phyloP scores from a whole-genome alignment of 2,113 vertebrate genomes.

The Baryphthengus martii region DNA sequence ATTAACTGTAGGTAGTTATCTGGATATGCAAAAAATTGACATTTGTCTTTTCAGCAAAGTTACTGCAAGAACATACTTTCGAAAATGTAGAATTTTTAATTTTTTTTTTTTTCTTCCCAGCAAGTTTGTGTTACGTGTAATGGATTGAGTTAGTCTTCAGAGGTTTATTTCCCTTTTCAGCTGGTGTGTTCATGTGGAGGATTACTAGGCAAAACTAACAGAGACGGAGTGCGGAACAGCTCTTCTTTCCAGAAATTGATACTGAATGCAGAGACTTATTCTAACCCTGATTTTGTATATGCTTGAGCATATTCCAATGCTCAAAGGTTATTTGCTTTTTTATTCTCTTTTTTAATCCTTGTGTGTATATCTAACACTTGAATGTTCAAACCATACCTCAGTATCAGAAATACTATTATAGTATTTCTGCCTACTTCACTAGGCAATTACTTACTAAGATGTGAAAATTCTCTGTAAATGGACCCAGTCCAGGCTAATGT shows the following conservation, averaged over 20 bases:
- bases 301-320: not conserved
- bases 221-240: not conserved
- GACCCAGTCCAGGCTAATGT: not conserved
- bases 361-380: not conserved
- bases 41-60: too few relatives aligned
- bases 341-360: not conserved
- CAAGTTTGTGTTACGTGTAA: not conserved
- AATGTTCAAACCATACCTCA: not conserved
- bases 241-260: not conserved
- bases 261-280: not conserved
- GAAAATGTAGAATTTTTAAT: not conserved
- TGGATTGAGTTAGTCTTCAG: not conserved
- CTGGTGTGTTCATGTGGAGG: not conserved
- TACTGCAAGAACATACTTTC: not conserved
- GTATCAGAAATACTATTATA: not conserved
- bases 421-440: not conserved
- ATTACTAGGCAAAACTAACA: not conserved
- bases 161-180: not conserved
- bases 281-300: not conserved
- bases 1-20: not conserved
- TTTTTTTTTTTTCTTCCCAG: not conserved
- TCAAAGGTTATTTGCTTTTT: not conserved
- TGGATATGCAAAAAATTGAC: not conserved
- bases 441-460: not conserved
- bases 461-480: not conserved